Evolutionary conservation across 2,797 vertebrate genomes (phyloP).

Genomic region (Luscinia megarhynchos): DNA sequence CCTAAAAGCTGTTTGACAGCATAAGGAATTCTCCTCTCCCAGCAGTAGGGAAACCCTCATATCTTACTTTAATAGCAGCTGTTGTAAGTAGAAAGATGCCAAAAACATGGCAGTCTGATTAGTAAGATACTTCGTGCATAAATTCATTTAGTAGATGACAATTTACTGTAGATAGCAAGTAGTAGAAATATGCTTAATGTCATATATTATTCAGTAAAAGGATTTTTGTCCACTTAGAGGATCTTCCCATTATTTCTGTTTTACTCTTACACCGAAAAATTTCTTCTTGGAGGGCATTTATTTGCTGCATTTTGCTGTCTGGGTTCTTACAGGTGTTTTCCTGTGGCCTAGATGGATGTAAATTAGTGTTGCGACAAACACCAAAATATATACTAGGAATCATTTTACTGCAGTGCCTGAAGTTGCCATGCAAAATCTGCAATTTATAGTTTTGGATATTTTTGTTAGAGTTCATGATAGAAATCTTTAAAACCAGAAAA

Average conservation of each 20-base stretch:
- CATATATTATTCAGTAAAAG: background rate
- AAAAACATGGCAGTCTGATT: slow-evolving; percentile 38
- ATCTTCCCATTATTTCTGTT: background rate
- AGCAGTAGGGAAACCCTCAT: slow-evolving; percentile 40
- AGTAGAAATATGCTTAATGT: background rate
- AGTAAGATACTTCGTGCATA: slow-evolving; percentile 10
- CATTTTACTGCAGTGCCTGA: background rate
- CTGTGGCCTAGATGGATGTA: background rate
- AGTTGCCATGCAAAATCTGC: background rate
- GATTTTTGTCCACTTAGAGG: background rate
- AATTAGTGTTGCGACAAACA: background rate
- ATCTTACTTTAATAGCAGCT: slow-evolving; percentile 55
- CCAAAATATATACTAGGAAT: background rate
- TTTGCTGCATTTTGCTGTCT: background rate
- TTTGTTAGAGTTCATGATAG: background rate
- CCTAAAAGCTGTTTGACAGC: slow-evolving; percentile 20
- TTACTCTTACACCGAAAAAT: background rate
- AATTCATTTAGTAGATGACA: slow-evolving; percentile 1
- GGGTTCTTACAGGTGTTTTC: background rate
- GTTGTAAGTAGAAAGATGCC: slow-evolving; percentile 34
- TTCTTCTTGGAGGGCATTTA: background rate
- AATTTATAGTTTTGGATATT: background rate
- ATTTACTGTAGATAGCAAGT: background rate
- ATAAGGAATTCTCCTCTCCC: background rate
- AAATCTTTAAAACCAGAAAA: slow-evolving; percentile 7